Percentiles rank a stretch among this genome's conserved stretches.
These are phyloP conservation scores for Bombus breviceps DNA, from an alignment of 1,140 invertebrate species.

Conservation along the genomic window DNA sequence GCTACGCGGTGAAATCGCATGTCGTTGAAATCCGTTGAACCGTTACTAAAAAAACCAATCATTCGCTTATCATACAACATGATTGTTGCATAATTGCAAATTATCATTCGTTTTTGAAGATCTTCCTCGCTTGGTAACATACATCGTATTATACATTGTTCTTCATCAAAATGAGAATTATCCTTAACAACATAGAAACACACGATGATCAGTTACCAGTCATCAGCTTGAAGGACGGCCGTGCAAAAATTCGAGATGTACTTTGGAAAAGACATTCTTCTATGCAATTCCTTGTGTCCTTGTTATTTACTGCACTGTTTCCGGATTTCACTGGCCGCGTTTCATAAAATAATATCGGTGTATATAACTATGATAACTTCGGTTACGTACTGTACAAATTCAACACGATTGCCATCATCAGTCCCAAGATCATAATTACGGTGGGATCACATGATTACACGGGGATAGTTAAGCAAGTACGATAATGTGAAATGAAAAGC, in stretches of 20 bases:
- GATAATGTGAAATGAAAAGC: constrained; percentile 22
- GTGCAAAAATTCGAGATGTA: constrained; percentile 17
- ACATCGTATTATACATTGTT: constrained; percentile 34
- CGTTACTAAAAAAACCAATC: constrained; percentile 13
- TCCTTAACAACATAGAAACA: constrained; percentile 16
- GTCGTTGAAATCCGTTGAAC: constrained; percentile 50
- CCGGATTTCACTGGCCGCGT: constrained; percentile 57
- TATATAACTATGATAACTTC: constrained; percentile 51
- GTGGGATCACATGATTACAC: constrained; percentile 24
- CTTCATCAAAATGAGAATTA: constrained; percentile 5
- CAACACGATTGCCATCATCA: constrained; percentile 46
- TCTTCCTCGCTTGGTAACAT: not conserved
- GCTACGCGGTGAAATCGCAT: constrained; percentile 40
- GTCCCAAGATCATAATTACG: constrained; percentile 34
- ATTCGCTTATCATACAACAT: not conserved
- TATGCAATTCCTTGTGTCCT: constrained; percentile 1
- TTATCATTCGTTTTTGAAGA: not conserved
- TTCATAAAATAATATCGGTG: constrained; percentile 49
- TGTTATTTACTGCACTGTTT: constrained; percentile 31
- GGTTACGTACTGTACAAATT: constrained; percentile 63
- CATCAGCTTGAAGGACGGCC: constrained; percentile 16
- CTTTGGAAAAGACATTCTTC: constrained; percentile 15
- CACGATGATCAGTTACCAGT: constrained; percentile 2
- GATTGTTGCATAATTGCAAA: constrained; percentile 12
- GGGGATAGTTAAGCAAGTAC: constrained; percentile 10